Conservation (phyloP, 2,797 vertebrate genomes). For the Taenioides sp. region DNA sequence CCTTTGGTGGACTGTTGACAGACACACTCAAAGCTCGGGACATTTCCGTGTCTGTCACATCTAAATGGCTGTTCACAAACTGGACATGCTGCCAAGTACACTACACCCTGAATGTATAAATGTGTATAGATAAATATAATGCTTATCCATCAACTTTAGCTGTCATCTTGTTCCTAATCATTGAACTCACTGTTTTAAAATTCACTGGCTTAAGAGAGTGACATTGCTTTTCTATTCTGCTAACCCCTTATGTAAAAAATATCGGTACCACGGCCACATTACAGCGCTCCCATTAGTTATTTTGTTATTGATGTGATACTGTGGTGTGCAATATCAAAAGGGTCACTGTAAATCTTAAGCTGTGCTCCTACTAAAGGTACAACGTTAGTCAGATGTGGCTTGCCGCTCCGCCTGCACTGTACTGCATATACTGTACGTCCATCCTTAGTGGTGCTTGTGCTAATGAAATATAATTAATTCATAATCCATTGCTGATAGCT, state of each 20-base stretch:
- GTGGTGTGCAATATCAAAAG: slow-evolving; percentile 68
- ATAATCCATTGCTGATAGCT: slow-evolving; percentile 21
- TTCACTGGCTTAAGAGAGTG: slow-evolving; percentile 50
- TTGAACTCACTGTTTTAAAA: slow-evolving; percentile 64
- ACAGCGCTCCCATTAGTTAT: slow-evolving; percentile 60
- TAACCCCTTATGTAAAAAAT: slow-evolving; percentile 52
- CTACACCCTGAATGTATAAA: slow-evolving; percentile 79
- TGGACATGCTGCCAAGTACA: slow-evolving; percentile 70
- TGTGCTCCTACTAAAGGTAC: slow-evolving; percentile 64
- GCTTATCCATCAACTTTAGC: slow-evolving; percentile 80
- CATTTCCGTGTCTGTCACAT: slow-evolving; percentile 53
- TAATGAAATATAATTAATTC: slow-evolving; percentile 67
- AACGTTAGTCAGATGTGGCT: slow-evolving; percentile 64
- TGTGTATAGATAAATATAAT: slow-evolving; percentile 80
- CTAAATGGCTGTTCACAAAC: slow-evolving; percentile 41
- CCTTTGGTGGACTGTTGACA: slow-evolving; percentile 56
- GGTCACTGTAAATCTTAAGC: slow-evolving; percentile 62
- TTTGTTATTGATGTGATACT: slow-evolving; percentile 67
- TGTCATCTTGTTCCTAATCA: slow-evolving; percentile 75
- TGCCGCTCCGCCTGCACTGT: slow-evolving; percentile 60
- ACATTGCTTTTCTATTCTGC: slow-evolving; percentile 51
- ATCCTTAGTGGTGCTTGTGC: slow-evolving; percentile 72
- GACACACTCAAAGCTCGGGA: slow-evolving; percentile 50
- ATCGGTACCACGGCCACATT: slow-evolving; percentile 41
- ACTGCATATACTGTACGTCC: slow-evolving; percentile 52